Evolutionary conservation across 2,113 vertebrate genomes (phyloP).

Genomic region (Cryptomyrus ogoouensis): DNA sequence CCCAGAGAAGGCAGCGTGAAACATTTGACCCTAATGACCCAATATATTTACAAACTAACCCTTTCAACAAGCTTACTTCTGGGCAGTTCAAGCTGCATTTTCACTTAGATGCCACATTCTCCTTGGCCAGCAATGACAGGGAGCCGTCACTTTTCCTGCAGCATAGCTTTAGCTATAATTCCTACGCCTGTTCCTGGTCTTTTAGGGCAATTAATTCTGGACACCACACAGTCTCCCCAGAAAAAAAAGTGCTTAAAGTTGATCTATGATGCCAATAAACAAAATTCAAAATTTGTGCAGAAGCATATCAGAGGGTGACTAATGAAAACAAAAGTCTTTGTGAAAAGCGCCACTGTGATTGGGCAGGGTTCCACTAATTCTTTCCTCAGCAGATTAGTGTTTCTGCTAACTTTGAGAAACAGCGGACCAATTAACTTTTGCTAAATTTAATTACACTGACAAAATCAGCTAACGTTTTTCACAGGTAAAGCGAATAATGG

Average conservation of each 20-base stretch:
- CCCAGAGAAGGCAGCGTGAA: slow-evolving; percentile 22
- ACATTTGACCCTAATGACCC: not conserved
- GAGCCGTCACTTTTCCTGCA: not conserved
- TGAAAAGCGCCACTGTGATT: not conserved
- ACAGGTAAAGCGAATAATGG: not conserved
- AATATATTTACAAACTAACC: not conserved
- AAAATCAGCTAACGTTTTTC: not conserved
- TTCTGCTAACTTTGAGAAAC: not conserved
- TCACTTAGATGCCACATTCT: not conserved
- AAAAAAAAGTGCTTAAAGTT: not conserved
- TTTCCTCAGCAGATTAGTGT: not conserved
- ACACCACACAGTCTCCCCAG: not conserved
- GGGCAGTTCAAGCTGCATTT: not conserved
- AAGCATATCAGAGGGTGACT: not conserved
- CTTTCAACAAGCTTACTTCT: not conserved
- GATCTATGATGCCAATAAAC: not conserved
- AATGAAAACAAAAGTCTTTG: not conserved
- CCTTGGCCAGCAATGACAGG: not conserved
- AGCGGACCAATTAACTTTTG: not conserved
- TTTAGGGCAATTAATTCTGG: not conserved
- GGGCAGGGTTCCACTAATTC: not conserved
- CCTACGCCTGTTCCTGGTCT: not conserved
- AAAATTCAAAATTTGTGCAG: not conserved
- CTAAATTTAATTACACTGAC: not conserved
- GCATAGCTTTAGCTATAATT: not conserved